Conservation (phyloP, 2,888 invertebrate species). For the Folsomia candida region DNA sequence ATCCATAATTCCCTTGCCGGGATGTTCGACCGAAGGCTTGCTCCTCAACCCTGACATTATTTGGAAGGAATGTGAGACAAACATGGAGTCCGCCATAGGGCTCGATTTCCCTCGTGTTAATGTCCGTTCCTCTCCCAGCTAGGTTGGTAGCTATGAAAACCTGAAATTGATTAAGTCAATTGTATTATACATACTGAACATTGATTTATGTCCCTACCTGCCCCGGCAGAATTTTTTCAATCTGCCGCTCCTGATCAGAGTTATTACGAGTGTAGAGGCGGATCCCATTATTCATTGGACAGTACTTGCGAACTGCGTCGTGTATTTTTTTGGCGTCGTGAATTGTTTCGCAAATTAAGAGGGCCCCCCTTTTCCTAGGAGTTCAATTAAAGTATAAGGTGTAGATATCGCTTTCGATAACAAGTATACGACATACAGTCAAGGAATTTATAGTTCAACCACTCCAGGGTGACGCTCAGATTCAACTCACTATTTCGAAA, state of each 20-base stretch:
- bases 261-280: slow-evolving; percentile 27
- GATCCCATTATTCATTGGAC: too few relatives aligned
- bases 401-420: too few relatives aligned
- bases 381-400: too few relatives aligned
- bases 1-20: slow-evolving; percentile 30
- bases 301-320: slow-evolving; percentile 23
- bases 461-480: too few relatives aligned
- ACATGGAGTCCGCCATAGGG: slow-evolving; percentile 37
- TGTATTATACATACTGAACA: too few relatives aligned
- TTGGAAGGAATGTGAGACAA: slow-evolving; percentile 29
- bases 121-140: slow-evolving; percentile 40
- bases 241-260: slow-evolving; percentile 21
- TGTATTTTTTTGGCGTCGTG: slow-evolving; percentile 8
- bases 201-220: too few relatives aligned
- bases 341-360: neutral
- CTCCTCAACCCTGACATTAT: slow-evolving; percentile 26
- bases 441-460: too few relatives aligned
- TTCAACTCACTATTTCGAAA: too few relatives aligned
- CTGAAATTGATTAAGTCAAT: too few relatives aligned
- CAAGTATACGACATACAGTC: too few relatives aligned
- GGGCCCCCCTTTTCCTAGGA: slow-evolving; percentile 17
- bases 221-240: slow-evolving; percentile 23
- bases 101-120: slow-evolving; percentile 28
- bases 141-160: slow-evolving; percentile 37
- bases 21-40: slow-evolving; percentile 36